Base-by-base conservation (phyloP, 2,888 invertebrate genomes). In the Blastobasis adustella region DNA sequence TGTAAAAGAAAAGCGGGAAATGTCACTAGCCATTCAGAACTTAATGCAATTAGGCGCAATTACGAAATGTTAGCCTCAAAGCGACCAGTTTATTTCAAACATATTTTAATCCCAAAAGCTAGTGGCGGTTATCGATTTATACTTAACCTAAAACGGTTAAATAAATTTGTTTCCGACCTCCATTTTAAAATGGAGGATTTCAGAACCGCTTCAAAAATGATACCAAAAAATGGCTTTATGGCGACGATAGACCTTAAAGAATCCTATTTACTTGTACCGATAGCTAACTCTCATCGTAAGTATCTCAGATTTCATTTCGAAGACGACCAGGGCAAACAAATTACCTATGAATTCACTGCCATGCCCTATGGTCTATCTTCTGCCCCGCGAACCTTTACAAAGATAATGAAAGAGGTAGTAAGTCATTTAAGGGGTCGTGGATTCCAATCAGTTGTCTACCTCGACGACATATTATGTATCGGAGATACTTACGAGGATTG, bases 381-480 rank as follows among this genome's bases (percentile, higher is more conserved):
- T 46, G 54, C 54, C 6, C 46, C 52, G 10, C 10, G 37, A 10
- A 46, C 40, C 6, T 50, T 47, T 39, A 53, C 51, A 5, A 56
- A 56, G 42, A 49, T 54, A n/a, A 52, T 56, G 52, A 49, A 40
- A 6, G 52, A 50, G 9, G 56, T 54, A 0, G 41, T n/a, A n/a
- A n/a, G n/a, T 9, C 6, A 46, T 37, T 38, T 54, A 6, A 39
- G 53, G 10, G 4, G 8, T 23, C 46, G n/a, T 4, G 56, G 52
- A 3, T 49, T n/a, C 44, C 50, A 10, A 5, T 54, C 52, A 1
- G 51, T 50, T 4, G 9, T 48, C 5, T 57, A 54, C n/a, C n/a
- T 56, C 23, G 58, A 56, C 37, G 58, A 58, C 42, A 50, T 52
- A 7, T 41, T 52, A 0, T 54, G 54, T 10, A 49, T 58, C 9